Evolutionary conservation across 64 coral and sea anemone species (phyloP), one percentile per base, ranked within the genome.

Genomic region (Montipora foliosa): DNA sequence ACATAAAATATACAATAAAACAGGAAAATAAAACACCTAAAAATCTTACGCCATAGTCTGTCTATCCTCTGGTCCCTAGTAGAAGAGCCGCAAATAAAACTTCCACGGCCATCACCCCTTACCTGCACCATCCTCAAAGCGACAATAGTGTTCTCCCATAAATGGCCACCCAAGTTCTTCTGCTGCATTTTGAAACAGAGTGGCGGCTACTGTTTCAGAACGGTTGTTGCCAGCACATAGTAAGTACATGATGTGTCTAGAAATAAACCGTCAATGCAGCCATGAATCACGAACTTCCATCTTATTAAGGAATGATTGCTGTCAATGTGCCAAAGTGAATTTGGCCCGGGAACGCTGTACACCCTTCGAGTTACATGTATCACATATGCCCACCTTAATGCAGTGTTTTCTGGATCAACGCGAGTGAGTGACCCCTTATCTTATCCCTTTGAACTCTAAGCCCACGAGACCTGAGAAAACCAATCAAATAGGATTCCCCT

Each of bases 291-390:
- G 7, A 71, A 71, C n/a, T 71, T 71, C 68, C 15, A 70, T 70
- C 10, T 14, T 19, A 70, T 70, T 78, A 10, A 78, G 29, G 84
- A 87, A 70, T 69, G 62, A 67, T 72, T 24, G 61, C 62, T 68
- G 20, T 37, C 37, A 37, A 90, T 90, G 74, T 80, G 76, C 88
- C 88, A 90, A 29, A 90, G 46, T 5, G 76, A 90, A 79, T 90
- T 90, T 22, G 88, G 88, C 52, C 88, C 88, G 59, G 68, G 90
- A 57, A 91, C 90, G 50, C 90, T 74, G 19, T 91, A 91, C 21
- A 91, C 44, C 37, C 49, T 73, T 46, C 90, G 62, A 5, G 90
- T 74, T 61, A 91, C 44, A 46, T 50, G 17, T 83, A 91, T 91
- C 67, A 83, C 76, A 81, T 61, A 37, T 37, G 37, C 37, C 37